Evolutionary conservation across 2,888 invertebrate genomes (phyloP).

Genomic region (Dryadula phaetusa): DNA sequence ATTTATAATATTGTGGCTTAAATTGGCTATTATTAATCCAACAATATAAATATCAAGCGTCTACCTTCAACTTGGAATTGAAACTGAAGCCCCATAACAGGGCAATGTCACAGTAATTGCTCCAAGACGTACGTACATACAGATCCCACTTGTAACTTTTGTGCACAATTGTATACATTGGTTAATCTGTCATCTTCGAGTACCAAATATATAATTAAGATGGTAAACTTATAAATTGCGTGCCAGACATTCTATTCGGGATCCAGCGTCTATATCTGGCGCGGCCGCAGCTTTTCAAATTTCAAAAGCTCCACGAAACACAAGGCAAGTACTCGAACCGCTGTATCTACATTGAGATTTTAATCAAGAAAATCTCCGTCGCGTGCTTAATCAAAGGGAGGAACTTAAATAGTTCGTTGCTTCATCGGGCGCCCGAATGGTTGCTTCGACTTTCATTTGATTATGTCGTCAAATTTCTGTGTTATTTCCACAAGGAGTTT

Average conservation of each 20-base stretch:
- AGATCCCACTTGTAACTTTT: neutral
- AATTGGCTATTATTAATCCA: neutral
- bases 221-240: constrained; percentile 28
- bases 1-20: neutral
- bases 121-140: neutral
- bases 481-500: constrained; percentile 25
- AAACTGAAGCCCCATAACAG: neutral
- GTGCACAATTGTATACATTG: constrained; percentile 3
- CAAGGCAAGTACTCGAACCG: constrained; percentile 49
- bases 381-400: constrained; percentile 68
- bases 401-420: constrained; percentile 63
- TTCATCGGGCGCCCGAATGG: constrained; percentile 43
- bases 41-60: neutral
- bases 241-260: constrained; percentile 20
- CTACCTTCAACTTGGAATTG: neutral
- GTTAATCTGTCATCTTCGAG: constrained; percentile 22
- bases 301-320: constrained; percentile 59
- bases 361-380: constrained; percentile 71
- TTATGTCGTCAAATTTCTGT: constrained; percentile 55
- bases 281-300: constrained; percentile 56
- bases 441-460: constrained; percentile 50
- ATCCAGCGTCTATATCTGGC: constrained; percentile 43
- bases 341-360: constrained; percentile 61
- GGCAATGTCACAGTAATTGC: neutral
- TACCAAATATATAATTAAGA: constrained; percentile 7